phyloP scores from a whole-genome alignment of 2,888 invertebrate species.

The Galerucella pusilla region DNA sequence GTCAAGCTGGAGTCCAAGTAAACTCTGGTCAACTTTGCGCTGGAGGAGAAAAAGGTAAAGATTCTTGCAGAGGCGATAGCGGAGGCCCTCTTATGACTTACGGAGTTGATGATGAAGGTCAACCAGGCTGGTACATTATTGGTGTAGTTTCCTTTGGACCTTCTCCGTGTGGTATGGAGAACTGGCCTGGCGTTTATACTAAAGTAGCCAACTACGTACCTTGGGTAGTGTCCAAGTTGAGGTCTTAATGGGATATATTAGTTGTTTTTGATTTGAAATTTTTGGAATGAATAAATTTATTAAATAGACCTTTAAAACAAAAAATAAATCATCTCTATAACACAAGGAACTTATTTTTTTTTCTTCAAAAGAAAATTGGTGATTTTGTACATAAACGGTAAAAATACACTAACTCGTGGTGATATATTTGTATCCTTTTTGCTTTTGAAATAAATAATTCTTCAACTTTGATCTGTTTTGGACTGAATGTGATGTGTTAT shows the following conservation, averaged over 20 bases:
- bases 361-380: background rate
- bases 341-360: background rate
- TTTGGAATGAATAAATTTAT: background rate
- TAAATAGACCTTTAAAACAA: background rate
- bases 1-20: conserved; percentile 63
- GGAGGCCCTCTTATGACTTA: conserved; percentile 72
- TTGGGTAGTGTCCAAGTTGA: conserved; percentile 68
- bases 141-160: conserved; percentile 74
- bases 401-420: background rate
- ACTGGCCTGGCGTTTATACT: conserved; percentile 73
- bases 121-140: conserved; percentile 65
- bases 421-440: background rate
- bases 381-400: conserved; percentile 1
- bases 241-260: conserved; percentile 46
- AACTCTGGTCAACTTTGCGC: conserved; percentile 71
- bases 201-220: conserved; percentile 69
- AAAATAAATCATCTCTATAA: no score
- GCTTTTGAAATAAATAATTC: background rate
- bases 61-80: conserved; percentile 74
- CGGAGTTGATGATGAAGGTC: conserved; percentile 58
- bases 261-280: background rate
- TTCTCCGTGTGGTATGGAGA: conserved; percentile 68
- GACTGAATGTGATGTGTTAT: background rate
- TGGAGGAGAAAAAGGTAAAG: conserved; percentile 69
- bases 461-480: background rate